These are phyloP conservation scores for Bombus difficillimus DNA, from an alignment of 1,140 invertebrate species.

Conservation along the genomic window DNA sequence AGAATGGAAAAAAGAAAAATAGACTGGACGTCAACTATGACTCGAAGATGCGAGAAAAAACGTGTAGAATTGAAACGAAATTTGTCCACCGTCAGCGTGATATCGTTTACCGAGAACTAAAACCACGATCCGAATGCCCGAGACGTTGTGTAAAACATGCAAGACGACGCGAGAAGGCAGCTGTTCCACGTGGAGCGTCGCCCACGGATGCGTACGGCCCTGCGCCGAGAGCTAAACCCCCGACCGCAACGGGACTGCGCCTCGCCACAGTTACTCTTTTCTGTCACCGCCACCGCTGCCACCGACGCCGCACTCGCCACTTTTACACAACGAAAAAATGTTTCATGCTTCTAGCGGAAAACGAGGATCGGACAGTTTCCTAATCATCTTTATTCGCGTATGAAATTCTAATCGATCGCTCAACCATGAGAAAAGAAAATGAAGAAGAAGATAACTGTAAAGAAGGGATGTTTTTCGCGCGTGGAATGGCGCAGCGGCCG, in stretches of 20 bases:
- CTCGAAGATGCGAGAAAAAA: neutral
- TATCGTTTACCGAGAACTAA: constrained; percentile 18
- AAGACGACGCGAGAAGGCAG: constrained; percentile 34
- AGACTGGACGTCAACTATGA: no score
- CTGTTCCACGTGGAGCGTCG: constrained; percentile 57
- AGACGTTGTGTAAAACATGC: constrained; percentile 26
- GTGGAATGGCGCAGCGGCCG: constrained; percentile 67
- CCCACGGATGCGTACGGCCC: constrained; percentile 64
- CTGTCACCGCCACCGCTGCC: constrained; percentile 54
- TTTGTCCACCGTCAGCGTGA: no score
- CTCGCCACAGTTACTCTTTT: constrained; percentile 71
- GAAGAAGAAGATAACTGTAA: no score
- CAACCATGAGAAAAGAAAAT: neutral
- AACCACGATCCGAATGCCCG: neutral
- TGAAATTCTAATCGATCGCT: neutral
- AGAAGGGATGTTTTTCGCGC: constrained; percentile 41
- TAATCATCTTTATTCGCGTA: neutral
- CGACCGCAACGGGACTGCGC: constrained; percentile 71
- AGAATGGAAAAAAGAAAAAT: neutral
- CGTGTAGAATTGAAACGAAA: neutral
- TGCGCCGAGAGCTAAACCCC: constrained; percentile 66
- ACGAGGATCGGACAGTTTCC: neutral
- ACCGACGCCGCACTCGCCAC: constrained; percentile 40
- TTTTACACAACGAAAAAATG: constrained; percentile 60
- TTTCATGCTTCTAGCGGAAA: constrained; percentile 17